phyloP scores from a whole-genome alignment of 2,113 vertebrate species.

The Colossoma macropomum region DNA sequence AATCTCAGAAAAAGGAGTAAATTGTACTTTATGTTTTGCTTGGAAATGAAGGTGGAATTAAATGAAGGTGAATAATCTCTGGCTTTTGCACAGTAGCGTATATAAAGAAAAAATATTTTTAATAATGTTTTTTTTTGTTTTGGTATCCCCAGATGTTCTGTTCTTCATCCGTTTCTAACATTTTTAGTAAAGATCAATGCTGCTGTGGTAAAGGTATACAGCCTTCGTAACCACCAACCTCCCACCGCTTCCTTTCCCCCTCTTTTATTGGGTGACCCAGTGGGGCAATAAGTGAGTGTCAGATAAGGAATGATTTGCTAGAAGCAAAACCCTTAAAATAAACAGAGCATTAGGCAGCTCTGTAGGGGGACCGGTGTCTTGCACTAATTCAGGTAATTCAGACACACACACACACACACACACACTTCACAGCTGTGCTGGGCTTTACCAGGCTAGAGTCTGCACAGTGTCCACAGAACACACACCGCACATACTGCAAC shows the following conservation, averaged over 20 bases:
- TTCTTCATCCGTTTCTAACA: no score
- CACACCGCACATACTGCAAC: slow-evolving; percentile 54
- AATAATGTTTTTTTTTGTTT: no score
- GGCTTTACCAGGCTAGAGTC: slow-evolving; percentile 54
- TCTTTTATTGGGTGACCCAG: slow-evolving; percentile 56
- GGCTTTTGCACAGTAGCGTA: no score
- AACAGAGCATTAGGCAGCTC: slow-evolving; percentile 75
- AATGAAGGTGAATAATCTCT: no score
- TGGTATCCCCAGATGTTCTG: no score
- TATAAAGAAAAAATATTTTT: no score
- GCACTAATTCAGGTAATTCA: slow-evolving; percentile 79
- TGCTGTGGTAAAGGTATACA: neutral
- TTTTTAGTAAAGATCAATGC: neutral
- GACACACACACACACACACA: slow-evolving; percentile 69
- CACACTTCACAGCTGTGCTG: slow-evolving; percentile 74
- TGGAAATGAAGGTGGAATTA: no score
- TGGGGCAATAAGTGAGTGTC: slow-evolving; percentile 73
- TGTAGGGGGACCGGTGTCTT: slow-evolving; percentile 46
- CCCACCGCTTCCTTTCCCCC: neutral
- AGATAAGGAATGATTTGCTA: slow-evolving; percentile 80
- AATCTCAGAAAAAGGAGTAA: no score
- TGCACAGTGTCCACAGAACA: slow-evolving; percentile 68
- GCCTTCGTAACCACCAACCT: neutral
- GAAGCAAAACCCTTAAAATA: slow-evolving; percentile 78
- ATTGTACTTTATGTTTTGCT: no score